Percentiles rank a stretch among this genome's conserved stretches.
Evolutionary conservation across 2,113 vertebrate species (phyloP).

Genomic region (Opisthocomus hoazin): DNA sequence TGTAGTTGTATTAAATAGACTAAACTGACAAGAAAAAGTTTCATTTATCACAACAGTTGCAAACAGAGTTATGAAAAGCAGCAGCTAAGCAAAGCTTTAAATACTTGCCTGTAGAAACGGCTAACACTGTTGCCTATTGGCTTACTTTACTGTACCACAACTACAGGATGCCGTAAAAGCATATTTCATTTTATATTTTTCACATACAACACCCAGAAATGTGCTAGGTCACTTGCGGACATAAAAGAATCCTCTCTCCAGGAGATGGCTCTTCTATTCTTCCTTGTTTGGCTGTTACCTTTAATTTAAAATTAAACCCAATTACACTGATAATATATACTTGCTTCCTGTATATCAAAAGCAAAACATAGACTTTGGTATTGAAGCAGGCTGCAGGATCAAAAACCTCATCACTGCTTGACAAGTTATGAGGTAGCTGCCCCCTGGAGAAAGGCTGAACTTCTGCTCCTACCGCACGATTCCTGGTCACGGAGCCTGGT

Average conservation of each 20-base stretch:
- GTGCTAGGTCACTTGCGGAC: neutral
- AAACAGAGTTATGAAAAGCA: neutral
- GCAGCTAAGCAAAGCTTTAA: neutral
- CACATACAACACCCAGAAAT: neutral
- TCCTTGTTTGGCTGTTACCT: neutral
- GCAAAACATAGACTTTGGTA: neutral
- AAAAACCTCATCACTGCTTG: neutral
- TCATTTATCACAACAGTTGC: neutral
- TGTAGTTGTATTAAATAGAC: neutral
- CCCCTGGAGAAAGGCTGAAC: constrained; percentile 23
- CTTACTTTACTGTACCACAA: neutral
- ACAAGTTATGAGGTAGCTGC: neutral
- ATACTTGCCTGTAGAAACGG: neutral
- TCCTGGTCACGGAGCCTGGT: neutral
- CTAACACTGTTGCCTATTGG: neutral
- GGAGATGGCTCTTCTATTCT: neutral
- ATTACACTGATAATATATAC: neutral
- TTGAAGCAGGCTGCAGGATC: neutral
- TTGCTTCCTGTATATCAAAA: neutral
- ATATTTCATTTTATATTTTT: neutral
- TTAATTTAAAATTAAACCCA: constrained; percentile 28
- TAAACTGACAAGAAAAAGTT: neutral
- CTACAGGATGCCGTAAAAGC: neutral
- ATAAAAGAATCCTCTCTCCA: neutral
- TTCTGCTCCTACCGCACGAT: neutral